phyloP scores from a whole-genome alignment of 2,113 vertebrate species.

The Choloepus hoffmanni region DNA sequence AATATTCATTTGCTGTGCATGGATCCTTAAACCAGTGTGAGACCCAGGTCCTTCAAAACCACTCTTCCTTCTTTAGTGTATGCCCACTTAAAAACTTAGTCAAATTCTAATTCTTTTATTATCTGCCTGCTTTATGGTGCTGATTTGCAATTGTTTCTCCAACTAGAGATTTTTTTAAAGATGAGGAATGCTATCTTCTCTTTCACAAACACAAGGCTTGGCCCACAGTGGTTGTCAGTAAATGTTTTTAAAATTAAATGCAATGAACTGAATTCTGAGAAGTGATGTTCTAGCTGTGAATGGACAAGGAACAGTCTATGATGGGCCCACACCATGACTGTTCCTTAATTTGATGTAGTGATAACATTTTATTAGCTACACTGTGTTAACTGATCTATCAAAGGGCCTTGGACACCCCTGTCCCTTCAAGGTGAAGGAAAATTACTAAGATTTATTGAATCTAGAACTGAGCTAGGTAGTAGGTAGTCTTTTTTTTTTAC shows the following conservation, averaged over 20 bases:
- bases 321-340: background rate
- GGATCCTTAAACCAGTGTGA: background rate
- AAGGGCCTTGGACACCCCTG: background rate
- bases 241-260: background rate
- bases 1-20: background rate
- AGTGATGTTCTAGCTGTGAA: background rate
- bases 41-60: background rate
- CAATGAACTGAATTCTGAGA: background rate
- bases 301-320: background rate
- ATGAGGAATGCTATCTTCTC: background rate
- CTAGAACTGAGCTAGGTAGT: background rate
- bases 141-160: background rate
- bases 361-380: background rate
- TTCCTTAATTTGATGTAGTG: background rate
- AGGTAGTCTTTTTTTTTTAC: slow-evolving; percentile 37
- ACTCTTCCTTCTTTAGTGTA: background rate
- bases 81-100: background rate
- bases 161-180: background rate
- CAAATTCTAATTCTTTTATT: background rate
- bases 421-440: background rate
- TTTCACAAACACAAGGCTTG: background rate
- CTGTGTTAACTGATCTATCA: background rate
- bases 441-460: background rate
- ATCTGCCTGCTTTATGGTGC: background rate
- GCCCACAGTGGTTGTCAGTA: background rate